Conservation (phyloP, 2,888 invertebrate genomes). For the Caenorhabditis imperialis region DNA sequence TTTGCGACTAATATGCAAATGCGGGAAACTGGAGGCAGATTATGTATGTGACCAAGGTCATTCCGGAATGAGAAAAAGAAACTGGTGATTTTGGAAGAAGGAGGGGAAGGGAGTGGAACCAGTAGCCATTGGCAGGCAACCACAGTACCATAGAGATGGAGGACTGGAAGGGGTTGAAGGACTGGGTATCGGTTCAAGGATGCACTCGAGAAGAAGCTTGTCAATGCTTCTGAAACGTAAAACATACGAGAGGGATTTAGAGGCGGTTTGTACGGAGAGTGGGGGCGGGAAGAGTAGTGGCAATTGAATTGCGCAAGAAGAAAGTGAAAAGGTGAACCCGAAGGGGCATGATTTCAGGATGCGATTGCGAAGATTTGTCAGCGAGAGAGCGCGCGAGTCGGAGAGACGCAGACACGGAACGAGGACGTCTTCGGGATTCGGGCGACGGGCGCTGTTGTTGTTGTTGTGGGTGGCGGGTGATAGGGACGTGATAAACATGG, state of each 20-base stretch:
- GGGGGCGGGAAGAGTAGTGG: constrained; percentile 23
- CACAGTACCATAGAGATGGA: too few species aligned
- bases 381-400: neutral
- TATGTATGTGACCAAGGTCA: too few species aligned
- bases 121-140: too few species aligned
- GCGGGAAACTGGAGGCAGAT: neutral
- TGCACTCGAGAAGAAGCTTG: too few species aligned
- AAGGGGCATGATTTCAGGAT: constrained; percentile 32
- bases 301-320: constrained; percentile 31
- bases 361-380: constrained; percentile 16
- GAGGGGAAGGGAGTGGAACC: too few species aligned
- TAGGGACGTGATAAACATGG: neutral
- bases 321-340: constrained; percentile 31
- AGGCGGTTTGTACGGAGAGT: neutral
- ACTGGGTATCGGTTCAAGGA: too few species aligned
- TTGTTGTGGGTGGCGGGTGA: constrained; percentile 7
- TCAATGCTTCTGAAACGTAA: too few species aligned
- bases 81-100: too few species aligned
- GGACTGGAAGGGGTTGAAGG: too few species aligned
- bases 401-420: constrained; percentile 20
- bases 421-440: neutral
- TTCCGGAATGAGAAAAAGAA: too few species aligned
- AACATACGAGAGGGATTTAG: neutral
- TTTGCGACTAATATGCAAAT: constrained; percentile 51
- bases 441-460: constrained; percentile 25